Conservation (phyloP, 2,113 vertebrate genomes). For the Corvus moneduloides region DNA sequence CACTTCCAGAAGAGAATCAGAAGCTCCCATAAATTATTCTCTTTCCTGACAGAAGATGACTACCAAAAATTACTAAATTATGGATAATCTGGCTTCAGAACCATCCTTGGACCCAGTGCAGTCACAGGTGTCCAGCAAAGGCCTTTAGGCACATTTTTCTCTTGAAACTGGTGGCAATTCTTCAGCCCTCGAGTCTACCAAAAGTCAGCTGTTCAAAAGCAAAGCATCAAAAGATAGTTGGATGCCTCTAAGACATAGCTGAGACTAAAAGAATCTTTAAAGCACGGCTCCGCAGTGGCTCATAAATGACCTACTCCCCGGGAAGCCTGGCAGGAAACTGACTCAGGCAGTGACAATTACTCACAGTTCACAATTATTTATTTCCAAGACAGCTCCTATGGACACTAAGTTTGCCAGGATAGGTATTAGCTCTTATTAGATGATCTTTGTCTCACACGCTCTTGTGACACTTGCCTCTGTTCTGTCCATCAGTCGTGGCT, state of each 20-base stretch:
- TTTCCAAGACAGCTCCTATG: not conserved
- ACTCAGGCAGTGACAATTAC: not conserved
- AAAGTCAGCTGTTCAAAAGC: not conserved
- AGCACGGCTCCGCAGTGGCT: not conserved
- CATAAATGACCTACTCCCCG: not conserved
- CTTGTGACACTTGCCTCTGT: not conserved
- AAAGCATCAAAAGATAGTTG: not conserved
- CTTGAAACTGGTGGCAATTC: not conserved
- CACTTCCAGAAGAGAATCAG: not conserved
- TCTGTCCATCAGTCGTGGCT: not conserved
- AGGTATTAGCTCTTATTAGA: not conserved
- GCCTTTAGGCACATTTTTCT: not conserved
- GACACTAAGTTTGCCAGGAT: not conserved
- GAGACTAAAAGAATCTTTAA: not conserved
- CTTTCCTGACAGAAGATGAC: not conserved
- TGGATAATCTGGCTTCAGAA: not conserved
- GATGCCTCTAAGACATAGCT: not conserved
- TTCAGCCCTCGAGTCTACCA: not conserved
- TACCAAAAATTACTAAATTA: not conserved
- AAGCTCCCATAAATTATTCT: not conserved
- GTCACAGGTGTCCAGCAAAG: not conserved
- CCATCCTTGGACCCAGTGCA: not conserved
- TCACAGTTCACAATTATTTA: not conserved
- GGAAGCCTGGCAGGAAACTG: not conserved
- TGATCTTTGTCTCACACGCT: not conserved